A percentile compares a stretch with the other conserved stretches of the same genome.
These are phyloP conservation scores for Tyria jacobaeae DNA, from an alignment of 2,888 invertebrate genomes.

Conservation along the genomic window DNA sequence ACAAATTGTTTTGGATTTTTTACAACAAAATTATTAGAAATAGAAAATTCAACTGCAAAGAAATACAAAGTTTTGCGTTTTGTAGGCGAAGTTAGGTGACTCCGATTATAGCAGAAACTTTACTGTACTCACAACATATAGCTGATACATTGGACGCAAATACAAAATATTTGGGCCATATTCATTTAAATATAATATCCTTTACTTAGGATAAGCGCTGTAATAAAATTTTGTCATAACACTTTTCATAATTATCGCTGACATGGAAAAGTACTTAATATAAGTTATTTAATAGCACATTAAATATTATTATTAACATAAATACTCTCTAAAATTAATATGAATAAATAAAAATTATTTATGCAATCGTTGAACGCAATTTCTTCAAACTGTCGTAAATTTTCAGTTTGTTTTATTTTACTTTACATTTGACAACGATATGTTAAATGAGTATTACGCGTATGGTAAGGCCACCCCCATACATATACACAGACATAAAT, in stretches of 20 bases:
- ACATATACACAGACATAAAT: background rate
- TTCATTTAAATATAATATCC: background rate
- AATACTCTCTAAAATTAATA: constrained; percentile 35
- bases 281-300: constrained; percentile 24
- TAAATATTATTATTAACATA: constrained; percentile 28
- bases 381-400: constrained; percentile 26
- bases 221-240: constrained; percentile 19
- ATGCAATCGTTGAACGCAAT: constrained; percentile 21
- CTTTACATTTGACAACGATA: constrained; percentile 18
- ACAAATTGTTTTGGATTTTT: too few species aligned
- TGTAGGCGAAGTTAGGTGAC: too few species aligned
- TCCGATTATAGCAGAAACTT: too few species aligned
- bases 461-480: background rate
- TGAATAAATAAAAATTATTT: constrained; percentile 37
- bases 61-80: too few species aligned
- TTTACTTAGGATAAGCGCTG: background rate
- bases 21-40: too few species aligned
- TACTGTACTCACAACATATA: too few species aligned
- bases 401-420: constrained; percentile 18
- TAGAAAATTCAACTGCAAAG: too few species aligned
- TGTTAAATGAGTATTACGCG: constrained; percentile 14
- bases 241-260: constrained; percentile 23
- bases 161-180: too few species aligned
- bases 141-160: too few species aligned
- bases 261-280: constrained; percentile 24